phyloP scores from a whole-genome alignment of 2,113 vertebrate genomes.

The Erinaceus europaeus region DNA sequence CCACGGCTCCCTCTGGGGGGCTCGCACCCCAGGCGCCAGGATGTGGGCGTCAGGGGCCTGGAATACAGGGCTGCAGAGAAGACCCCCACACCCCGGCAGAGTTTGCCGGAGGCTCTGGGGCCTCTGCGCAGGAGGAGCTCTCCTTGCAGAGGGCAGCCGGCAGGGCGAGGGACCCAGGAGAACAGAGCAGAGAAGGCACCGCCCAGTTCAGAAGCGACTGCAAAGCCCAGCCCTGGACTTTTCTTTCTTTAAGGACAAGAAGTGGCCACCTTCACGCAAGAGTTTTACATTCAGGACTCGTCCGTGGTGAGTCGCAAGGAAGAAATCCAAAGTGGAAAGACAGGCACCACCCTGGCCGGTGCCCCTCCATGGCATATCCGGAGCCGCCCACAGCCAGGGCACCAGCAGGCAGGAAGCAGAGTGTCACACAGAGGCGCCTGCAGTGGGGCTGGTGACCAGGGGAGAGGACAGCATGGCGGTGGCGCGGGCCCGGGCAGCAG shows the following conservation, averaged over 20 bases:
- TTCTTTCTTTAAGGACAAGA: background rate
- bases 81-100: background rate
- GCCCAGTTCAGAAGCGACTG: slow-evolving; percentile 42
- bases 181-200: slow-evolving; percentile 9
- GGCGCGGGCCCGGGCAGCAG: background rate
- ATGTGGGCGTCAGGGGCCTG: too few species aligned
- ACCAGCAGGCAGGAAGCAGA: background rate
- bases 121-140: background rate
- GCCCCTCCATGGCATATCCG: background rate
- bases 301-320: slow-evolving; percentile 35
- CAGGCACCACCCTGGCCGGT: background rate
- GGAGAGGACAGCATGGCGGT: too few species aligned
- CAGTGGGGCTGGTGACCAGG: too few species aligned
- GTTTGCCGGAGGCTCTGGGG: too few species aligned
- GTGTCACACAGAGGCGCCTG: background rate
- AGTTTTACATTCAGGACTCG: slow-evolving; percentile 19
- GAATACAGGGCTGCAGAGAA: too few species aligned
- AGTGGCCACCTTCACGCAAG: slow-evolving; percentile 8
- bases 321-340: background rate
- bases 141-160: background rate
- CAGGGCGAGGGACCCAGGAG: background rate
- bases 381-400: slow-evolving; percentile 2
- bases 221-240: background rate
- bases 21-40: too few species aligned
- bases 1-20: too few species aligned